Base-by-base conservation (phyloP, 2,113 vertebrate genomes). In the Benitochromis conjunctus region DNA sequence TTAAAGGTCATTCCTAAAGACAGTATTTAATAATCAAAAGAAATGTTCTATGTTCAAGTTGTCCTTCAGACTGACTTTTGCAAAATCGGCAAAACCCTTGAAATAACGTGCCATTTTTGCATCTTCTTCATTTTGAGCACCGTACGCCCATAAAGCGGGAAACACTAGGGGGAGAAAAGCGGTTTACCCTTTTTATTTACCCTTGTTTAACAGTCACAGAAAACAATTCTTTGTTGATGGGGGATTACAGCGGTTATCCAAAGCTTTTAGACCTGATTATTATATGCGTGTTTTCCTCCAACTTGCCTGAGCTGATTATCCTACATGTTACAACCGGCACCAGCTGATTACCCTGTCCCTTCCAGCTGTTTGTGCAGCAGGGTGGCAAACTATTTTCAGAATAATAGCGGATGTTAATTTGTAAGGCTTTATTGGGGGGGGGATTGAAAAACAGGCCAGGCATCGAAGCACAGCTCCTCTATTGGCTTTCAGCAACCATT, bases 341-440 rank as follows among this genome's bases (percentile, higher is more conserved):
- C 93, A 92, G 94, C 83, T 93, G 92, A 95, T 95, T 89, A 91
- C 57, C 81, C 84, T 92, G 90, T 81, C 80, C 83, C 86, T 85
- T 93, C 93, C 94, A 94, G 92, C 92, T 93, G 92, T 92, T 92
- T 94, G 91, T 91, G 87, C 92, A 91, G 92, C 91, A 80, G 93
- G 84, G 83, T 91, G 94, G 91, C 90, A 80, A 89, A 92, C 90
- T 94, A 92, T 95, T 95, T 94, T 94, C 88, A 93, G 93, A 91
- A 95, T 89, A 94, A 94, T 82, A 93, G 92, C 90, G 91, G 95
- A 95, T 94, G 94, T 94, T 94, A 93, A 94, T 95, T 95, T 94
- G 94, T 74, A 48, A 88, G 93, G 77, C 82, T 94, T 95, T 95
- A 89, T 92, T 92, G 81, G 60, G 14, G 86, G 84, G 87, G 57